These are phyloP conservation scores for Brienomyrus longianalis DNA, from an alignment of 2,113 vertebrate species.

Conservation along the genomic window DNA sequence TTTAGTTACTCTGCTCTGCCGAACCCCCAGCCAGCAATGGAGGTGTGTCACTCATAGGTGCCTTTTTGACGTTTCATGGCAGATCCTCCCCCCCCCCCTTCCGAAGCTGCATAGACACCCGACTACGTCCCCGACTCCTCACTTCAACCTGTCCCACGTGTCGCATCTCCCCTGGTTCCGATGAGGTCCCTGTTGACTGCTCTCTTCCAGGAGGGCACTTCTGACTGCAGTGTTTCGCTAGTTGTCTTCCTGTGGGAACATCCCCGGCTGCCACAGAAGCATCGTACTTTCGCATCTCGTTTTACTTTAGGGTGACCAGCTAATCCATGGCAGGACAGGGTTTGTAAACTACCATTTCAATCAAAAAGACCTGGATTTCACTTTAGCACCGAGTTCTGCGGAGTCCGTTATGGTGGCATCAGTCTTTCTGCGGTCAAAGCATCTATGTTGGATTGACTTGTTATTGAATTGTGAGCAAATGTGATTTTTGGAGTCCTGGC, in stretches of 20 bases:
- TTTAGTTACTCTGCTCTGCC: neutral
- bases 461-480: neutral
- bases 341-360: too few relatives aligned
- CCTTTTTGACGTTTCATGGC: neutral
- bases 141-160: neutral
- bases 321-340: too few relatives aligned
- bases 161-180: neutral
- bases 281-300: neutral
- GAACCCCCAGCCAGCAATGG: neutral
- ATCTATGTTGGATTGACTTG: neutral
- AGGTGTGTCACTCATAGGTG: neutral
- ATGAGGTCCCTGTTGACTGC: neutral
- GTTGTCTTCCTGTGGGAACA: neutral
- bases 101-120: neutral
- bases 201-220: neutral
- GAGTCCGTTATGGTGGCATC: neutral
- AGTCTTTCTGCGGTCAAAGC: neutral
- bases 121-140: neutral
- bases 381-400: too few relatives aligned
- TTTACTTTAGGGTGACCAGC: neutral
- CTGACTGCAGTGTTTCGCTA: neutral
- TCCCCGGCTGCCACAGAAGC: neutral
- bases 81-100: neutral
- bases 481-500: neutral
- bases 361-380: too few relatives aligned